These are phyloP conservation scores for Gambelia wislizenii DNA, from an alignment of 2,797 vertebrate genomes.

Conservation along the genomic window DNA sequence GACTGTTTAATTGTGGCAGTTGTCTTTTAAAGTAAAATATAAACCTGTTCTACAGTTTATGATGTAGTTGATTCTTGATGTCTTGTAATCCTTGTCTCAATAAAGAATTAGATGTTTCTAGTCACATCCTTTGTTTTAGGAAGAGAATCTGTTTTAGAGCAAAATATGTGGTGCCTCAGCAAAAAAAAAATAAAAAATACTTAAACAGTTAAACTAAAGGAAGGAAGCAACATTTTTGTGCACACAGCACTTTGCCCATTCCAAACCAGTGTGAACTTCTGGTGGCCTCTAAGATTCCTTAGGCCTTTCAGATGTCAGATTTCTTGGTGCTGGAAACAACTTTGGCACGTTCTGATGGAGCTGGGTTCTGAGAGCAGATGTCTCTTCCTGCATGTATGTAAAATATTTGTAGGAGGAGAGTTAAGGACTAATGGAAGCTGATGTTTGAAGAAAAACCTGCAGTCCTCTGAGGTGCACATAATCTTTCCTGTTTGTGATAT, in stretches of 20 bases:
- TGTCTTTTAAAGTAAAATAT: constrained; percentile 26
- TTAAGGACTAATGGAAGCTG: constrained; percentile 40
- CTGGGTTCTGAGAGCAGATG: background rate
- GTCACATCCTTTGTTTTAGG: background rate
- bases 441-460: constrained; percentile 21
- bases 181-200: background rate
- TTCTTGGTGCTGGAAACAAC: constrained; percentile 21
- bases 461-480: constrained; percentile 43
- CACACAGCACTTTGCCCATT: background rate
- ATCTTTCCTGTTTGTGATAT: constrained; percentile 53
- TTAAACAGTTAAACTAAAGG: background rate
- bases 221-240: background rate
- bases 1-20: constrained; percentile 24
- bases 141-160: background rate
- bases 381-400: background rate
- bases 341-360: background rate
- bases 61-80: constrained; percentile 19
- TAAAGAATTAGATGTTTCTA: constrained; percentile 19
- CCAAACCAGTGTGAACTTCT: background rate
- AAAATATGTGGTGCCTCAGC: background rate
- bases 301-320: background rate
- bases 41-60: constrained; percentile 2
- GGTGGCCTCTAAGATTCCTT: constrained; percentile 2
- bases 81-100: constrained; percentile 20
- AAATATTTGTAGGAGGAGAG: background rate